phyloP scores from a whole-genome alignment of 1,140 invertebrate genomes.

The Belonocnema kinseyi region DNA sequence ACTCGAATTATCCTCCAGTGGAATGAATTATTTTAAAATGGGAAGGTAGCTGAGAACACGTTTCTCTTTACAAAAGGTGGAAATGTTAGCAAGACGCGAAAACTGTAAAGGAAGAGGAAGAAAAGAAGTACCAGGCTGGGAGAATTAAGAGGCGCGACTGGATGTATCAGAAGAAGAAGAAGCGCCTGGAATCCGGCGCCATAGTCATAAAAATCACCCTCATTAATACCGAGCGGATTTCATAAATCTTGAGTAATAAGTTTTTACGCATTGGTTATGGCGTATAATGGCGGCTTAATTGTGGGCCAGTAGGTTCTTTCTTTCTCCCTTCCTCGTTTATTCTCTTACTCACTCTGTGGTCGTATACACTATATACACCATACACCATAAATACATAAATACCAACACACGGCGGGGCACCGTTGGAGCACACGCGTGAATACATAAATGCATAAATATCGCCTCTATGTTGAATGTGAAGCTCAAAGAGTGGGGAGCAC shows the following conservation, averaged over 20 bases:
- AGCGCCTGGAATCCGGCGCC: slow-evolving; percentile 51
- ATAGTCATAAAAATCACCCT: slow-evolving; percentile 55
- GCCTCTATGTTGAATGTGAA: slow-evolving; percentile 35
- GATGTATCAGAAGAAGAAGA: slow-evolving; percentile 27
- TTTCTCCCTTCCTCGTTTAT: slow-evolving; percentile 16
- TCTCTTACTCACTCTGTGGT: slow-evolving; percentile 11
- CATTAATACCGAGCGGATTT: slow-evolving; percentile 62
- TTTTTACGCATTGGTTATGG: slow-evolving; percentile 59
- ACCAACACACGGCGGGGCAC: slow-evolving; percentile 59
- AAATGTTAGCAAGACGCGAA: not conserved
- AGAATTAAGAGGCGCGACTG: slow-evolving; percentile 17
- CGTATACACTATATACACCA: slow-evolving; percentile 41
- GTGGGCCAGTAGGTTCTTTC: slow-evolving; percentile 41
- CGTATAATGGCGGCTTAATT: slow-evolving; percentile 63
- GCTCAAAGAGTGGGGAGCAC: slow-evolving; percentile 10
- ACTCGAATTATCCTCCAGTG: too few relatives aligned
- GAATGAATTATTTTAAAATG: too few relatives aligned
- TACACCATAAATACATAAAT: slow-evolving; percentile 60
- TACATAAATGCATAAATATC: slow-evolving; percentile 68
- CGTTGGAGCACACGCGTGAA: slow-evolving; percentile 56
- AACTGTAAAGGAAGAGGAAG: not conserved
- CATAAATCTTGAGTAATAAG: slow-evolving; percentile 64
- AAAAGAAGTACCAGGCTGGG: slow-evolving; percentile 13
- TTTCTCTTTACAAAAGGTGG: too few relatives aligned
- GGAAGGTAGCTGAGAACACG: too few relatives aligned